Conservation (phyloP, 1,140 invertebrate genomes). For the Hylaeus anthracinus region DNA sequence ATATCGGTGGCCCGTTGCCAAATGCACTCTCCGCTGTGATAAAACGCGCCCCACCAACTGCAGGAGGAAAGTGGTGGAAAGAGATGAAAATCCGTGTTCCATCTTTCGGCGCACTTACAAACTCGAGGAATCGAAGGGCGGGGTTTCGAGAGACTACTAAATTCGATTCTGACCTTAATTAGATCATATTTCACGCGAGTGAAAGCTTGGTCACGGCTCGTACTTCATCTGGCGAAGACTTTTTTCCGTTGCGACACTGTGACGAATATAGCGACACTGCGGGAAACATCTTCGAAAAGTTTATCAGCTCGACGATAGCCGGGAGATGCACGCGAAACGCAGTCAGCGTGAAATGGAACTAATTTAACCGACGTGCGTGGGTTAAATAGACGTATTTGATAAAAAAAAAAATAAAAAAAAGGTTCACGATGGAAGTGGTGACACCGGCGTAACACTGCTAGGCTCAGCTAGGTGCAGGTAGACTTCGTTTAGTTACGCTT, state of each 20-base stretch:
- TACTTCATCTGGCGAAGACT: neutral
- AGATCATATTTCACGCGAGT: neutral
- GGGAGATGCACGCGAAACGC: neutral
- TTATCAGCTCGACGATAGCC: conserved; percentile 6
- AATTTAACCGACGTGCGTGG: conserved; percentile 40
- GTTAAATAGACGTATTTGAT: conserved; percentile 36
- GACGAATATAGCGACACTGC: conserved; percentile 26
- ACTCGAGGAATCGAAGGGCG: neutral
- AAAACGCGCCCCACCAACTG: neutral
- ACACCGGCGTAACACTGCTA: conserved; percentile 2
- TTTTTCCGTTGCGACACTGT: neutral
- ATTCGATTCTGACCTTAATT: conserved; percentile 19
- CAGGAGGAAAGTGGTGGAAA: no score
- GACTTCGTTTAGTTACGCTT: no score
- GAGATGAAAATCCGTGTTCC: neutral
- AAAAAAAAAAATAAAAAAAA: conserved; percentile 18
- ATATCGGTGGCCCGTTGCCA: conserved; percentile 26
- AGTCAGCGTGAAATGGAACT: conserved; percentile 48
- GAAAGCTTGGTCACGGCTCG: neutral
- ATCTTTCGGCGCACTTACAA: neutral
- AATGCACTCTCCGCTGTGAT: conserved; percentile 11
- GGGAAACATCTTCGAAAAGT: conserved; percentile 22
- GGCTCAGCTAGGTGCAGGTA: neutral
- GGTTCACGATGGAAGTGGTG: neutral
- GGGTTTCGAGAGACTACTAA: neutral